Base-by-base conservation (phyloP, 1,140 invertebrate species). In the Pararge aegeria region DNA sequence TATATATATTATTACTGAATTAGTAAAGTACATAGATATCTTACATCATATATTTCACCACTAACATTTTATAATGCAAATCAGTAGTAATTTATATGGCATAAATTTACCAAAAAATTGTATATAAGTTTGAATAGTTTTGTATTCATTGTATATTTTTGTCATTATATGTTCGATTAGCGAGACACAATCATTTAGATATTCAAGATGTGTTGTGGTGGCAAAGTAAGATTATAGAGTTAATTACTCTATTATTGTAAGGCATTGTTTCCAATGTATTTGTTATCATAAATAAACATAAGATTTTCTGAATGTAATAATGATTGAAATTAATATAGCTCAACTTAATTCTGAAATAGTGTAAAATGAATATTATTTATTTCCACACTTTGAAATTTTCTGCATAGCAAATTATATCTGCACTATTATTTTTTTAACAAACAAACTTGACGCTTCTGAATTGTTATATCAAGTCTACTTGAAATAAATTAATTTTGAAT, bases 81-180 rank as follows among this genome's bases (percentile, higher is more conserved):
- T 42, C 16, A 61, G 13, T 61, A 54, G 44, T 61, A 40, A 55
- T 61, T 13, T 49, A 54, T 50, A 54, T 52, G 60, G 54, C 56
- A 56, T 56, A 61, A 62, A 40, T 52, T 34, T 62, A 62, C 60
- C 54, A 62, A 62, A 62, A 1, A 61, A 50, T 30, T 62, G 60
- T 56, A 62, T 62, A 62, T 62, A 56, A 62, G 48, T 62, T 62
- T 37, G 54, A 52, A 55, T 56, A 52, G 24, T 62, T 62, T 55
- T 42, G 18, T 49, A 55, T 52, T 55, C 49, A 53, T 53, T 54
- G 58, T 61, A 54, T 48, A 61, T 37, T 61, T 53, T 15, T 49
- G 38, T 42, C 30, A 34, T 46, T 16, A 16, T 9, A 5, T 42
- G 38, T 46, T 46, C 15, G 19, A n/a, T 21, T 20, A 46, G 20